Evolutionary conservation across 2,113 vertebrate species (phyloP), one percentile per base, ranked within the genome.

Genomic region (Colistium nudipinnis): DNA sequence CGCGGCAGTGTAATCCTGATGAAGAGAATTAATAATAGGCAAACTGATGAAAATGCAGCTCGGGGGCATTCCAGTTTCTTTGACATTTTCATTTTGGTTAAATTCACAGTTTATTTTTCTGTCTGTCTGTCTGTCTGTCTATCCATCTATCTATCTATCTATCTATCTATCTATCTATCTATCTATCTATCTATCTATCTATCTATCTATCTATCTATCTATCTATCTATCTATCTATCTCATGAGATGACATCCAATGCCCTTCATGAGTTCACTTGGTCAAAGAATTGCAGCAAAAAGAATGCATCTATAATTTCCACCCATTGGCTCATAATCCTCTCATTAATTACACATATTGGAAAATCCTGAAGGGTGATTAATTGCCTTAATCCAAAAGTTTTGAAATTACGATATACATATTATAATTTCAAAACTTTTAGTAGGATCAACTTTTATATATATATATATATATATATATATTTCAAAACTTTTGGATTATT

Each of bases 311-410:
- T 44, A 49, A 38, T 70, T 79, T 62, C 53, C 38, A 63, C 53
- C 77, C 48, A 45, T 71, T 2, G 24, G 24, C 60, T 80, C 56
- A 31, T 80, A 81, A 79, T 81, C 48, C 55, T 59, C 30, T 77
- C 62, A 85, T 87, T 88, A 82, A 90, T 88, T 90, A 86, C 60
- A 70, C 62, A 51, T 73, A 81, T 70, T 75, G 77, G 80, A 56
- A 86, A 83, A 78, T 71, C 36, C 54, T 60, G 56, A 72, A 67
- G 75, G 78, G 49, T 83, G 79, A 91, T 85, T 78, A 70, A 85
- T 87, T 78, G 83, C 62, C 70, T 54, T 57, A 74, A 89, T 91
- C 76, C 74, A 79, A 88, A 74, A 79, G 65, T 49, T 63, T 33
- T 74, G 22, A 22, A 62, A 16, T 31, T 74, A 65, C 74, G 19